phyloP scores from a whole-genome alignment of 2,113 vertebrate genomes.

The Micronisus gabar region DNA sequence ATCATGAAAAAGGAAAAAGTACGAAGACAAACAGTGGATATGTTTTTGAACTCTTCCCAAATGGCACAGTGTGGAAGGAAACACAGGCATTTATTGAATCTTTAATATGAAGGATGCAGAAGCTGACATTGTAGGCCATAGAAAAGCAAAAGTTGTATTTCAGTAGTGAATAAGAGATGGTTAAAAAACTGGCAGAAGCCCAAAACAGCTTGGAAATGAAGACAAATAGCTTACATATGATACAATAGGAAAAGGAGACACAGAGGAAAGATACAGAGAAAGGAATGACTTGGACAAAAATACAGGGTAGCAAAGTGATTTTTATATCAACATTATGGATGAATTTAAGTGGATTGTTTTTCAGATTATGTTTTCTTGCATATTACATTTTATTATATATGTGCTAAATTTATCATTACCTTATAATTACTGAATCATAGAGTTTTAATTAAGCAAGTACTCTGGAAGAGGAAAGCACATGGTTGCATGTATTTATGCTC shows the following conservation, averaged over 20 bases:
- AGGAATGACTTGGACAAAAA: neutral
- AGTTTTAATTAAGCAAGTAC: neutral
- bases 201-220: neutral
- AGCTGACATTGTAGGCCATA: accelerated
- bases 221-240: neutral
- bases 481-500: neutral
- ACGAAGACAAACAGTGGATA: neutral
- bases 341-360: neutral
- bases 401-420: neutral
- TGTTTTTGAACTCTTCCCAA: neutral
- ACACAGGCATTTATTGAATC: neutral
- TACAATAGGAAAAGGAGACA: neutral
- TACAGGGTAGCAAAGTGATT: neutral
- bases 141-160: neutral
- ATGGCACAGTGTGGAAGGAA: neutral
- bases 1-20: neutral
- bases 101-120: neutral
- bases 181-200: neutral
- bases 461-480: neutral
- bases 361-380: neutral
- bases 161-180: neutral
- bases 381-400: neutral
- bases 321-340: neutral
- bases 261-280: neutral
- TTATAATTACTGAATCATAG: neutral